Evolutionary conservation across 2,888 invertebrate species (phyloP).

Genomic region (Dryocosmus kuriphilus): DNA sequence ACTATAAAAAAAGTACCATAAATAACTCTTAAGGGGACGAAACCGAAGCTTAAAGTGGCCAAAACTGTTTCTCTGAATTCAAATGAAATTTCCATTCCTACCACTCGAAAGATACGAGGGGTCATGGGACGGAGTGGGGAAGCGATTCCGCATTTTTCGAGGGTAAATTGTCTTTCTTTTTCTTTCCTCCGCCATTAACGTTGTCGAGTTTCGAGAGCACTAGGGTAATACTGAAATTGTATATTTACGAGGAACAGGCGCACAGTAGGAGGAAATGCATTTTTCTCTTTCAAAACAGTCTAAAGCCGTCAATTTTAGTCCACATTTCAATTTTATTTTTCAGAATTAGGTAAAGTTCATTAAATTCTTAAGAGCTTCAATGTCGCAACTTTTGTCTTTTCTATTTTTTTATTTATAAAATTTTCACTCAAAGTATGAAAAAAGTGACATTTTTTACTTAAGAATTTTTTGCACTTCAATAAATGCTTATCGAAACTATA

Average conservation of each 20-base stretch:
- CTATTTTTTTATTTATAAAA: too few relatives aligned
- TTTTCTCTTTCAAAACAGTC: too few relatives aligned
- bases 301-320: too few relatives aligned
- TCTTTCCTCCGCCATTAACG: background rate
- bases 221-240: conserved; percentile 10
- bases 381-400: too few relatives aligned
- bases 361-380: too few relatives aligned
- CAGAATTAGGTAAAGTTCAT: too few relatives aligned
- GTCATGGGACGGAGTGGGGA: background rate
- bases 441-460: too few relatives aligned
- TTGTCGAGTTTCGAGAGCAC: background rate
- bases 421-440: too few relatives aligned
- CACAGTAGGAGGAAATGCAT: too few relatives aligned
- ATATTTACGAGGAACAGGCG: background rate
- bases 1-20: background rate
- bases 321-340: too few relatives aligned
- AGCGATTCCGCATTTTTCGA: conserved; percentile 1
- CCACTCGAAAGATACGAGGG: background rate
- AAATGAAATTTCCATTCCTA: conserved; percentile 13
- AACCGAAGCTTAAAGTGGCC: background rate
- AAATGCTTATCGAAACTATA: too few relatives aligned
- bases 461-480: too few relatives aligned
- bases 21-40: conserved; percentile 7
- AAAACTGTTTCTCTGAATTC: background rate
- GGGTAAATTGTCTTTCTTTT: conserved; percentile 6